phyloP scores from a whole-genome alignment of 2,888 invertebrate species.

The Agrochola circellaris region DNA sequence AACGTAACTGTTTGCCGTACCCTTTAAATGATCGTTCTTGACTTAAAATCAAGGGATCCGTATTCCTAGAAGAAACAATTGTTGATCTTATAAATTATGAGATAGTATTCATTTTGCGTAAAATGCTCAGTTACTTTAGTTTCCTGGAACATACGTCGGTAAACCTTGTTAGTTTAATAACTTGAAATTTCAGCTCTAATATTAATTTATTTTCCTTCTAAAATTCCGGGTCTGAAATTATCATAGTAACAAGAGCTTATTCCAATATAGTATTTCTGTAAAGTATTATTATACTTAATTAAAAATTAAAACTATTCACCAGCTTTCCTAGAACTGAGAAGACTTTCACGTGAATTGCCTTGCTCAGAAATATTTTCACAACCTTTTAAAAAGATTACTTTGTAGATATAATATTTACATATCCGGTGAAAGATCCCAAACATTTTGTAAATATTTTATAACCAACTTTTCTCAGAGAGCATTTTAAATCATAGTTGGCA shows the following conservation, averaged over 20 bases:
- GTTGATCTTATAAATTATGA: not conserved
- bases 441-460: constrained; percentile 58
- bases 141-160: not conserved
- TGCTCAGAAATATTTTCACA: constrained; percentile 39
- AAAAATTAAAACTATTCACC: constrained; percentile 10
- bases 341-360: constrained; percentile 26
- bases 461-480: constrained; percentile 37
- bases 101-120: not conserved
- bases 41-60: not conserved
- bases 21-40: not conserved
- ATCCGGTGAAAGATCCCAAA: constrained; percentile 48
- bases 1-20: too few species aligned
- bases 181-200: not conserved
- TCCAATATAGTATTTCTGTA: not conserved
- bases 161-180: not conserved
- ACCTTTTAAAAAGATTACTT: constrained; percentile 63
- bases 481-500: constrained; percentile 63
- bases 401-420: constrained; percentile 44
- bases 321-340: not conserved
- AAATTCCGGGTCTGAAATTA: not conserved
- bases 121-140: not conserved
- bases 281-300: not conserved
- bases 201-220: not conserved
- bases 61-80: not conserved
- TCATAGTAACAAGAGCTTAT: not conserved